These are phyloP conservation scores for Discoglossus pictus DNA, from an alignment of 2,797 vertebrate genomes.

Conservation along the genomic window DNA sequence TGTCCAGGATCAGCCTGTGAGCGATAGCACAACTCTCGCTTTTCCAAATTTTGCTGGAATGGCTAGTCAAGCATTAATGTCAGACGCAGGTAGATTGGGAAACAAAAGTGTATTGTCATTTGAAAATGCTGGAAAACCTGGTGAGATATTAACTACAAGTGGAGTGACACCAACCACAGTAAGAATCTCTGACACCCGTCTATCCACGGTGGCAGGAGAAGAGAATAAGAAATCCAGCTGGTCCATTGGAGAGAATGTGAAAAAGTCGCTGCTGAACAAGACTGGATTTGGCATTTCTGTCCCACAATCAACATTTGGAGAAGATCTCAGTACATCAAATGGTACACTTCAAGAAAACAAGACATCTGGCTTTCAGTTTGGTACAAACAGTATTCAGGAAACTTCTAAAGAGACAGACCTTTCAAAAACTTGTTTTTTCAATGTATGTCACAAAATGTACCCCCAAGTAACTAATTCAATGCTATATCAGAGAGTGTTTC, in stretches of 20 bases:
- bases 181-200: conserved; percentile 78
- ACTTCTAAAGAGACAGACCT: conserved; percentile 77
- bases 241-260: conserved; percentile 81
- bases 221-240: conserved; percentile 78
- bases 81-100: conserved; percentile 63
- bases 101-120: conserved; percentile 68
- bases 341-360: conserved; percentile 83
- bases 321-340: conserved; percentile 75
- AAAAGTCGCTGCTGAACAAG: conserved; percentile 68
- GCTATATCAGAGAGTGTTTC: conserved; percentile 84
- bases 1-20: conserved; percentile 81
- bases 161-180: conserved; percentile 80
- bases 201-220: conserved; percentile 70
- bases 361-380: conserved; percentile 84
- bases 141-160: conserved; percentile 75
- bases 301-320: conserved; percentile 68
- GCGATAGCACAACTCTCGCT: conserved; percentile 72
- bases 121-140: conserved; percentile 73
- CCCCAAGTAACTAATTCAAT: conserved; percentile 90
- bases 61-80: conserved; percentile 61
- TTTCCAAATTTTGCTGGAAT: conserved; percentile 85
- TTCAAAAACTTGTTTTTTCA: conserved; percentile 96
- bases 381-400: conserved; percentile 74
- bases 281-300: conserved; percentile 79
- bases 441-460: conserved; percentile 90